A percentile compares a stretch with the other conserved stretches of the same genome.
phyloP scores from a whole-genome alignment of 2,797 vertebrate species.

The Hephaestus fuliginosus region DNA sequence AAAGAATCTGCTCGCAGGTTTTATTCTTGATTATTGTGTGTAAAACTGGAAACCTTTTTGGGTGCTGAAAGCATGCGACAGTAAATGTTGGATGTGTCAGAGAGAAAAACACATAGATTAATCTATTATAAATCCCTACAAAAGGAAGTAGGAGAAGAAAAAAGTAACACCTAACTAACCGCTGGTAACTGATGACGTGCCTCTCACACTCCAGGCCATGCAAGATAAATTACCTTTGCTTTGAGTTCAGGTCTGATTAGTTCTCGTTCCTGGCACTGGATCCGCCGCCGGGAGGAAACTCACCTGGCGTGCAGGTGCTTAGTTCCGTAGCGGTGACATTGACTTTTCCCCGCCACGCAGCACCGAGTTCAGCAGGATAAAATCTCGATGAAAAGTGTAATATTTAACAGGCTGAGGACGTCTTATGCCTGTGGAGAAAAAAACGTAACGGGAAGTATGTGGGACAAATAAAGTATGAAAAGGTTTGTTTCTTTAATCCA shows the following conservation, averaged over 20 bases:
- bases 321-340: slow-evolving; percentile 25
- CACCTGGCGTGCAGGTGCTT: slow-evolving; percentile 46
- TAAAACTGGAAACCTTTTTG: slow-evolving; percentile 3
- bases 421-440: slow-evolving; percentile 3
- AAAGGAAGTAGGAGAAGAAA: neutral
- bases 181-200: neutral
- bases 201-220: neutral
- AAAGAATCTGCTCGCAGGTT: slow-evolving; percentile 2
- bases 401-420: slow-evolving; percentile 44
- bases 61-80: neutral
- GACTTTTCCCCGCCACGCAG: slow-evolving; percentile 26
- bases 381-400: slow-evolving; percentile 32
- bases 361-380: slow-evolving; percentile 16
- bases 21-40: neutral
- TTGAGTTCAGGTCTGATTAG: slow-evolving; percentile 16
- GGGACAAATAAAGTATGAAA: neutral
- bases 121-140: neutral
- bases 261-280: neutral
- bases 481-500: neutral
- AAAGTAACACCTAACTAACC: neutral
- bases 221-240: neutral
- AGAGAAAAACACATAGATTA: slow-evolving; percentile 7
- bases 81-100: neutral
- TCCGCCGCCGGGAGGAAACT: neutral
- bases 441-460: neutral